These are phyloP conservation scores for Chymomyza fuscimana DNA, from an alignment of 2,888 invertebrate genomes.

Conservation along the genomic window DNA sequence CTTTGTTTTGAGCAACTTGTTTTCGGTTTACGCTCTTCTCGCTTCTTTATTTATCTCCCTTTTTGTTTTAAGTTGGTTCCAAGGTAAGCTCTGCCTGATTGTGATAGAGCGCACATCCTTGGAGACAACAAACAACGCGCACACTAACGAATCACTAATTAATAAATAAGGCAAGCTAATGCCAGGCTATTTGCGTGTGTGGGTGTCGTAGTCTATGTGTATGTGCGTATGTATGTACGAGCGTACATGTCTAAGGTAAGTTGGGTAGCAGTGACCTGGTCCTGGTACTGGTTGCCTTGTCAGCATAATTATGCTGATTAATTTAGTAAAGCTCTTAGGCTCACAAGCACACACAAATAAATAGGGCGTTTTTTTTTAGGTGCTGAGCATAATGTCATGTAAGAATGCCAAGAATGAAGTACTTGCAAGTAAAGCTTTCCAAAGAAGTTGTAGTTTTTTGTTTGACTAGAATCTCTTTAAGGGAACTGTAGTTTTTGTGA, in stretches of 20 bases:
- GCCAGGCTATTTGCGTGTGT: not conserved
- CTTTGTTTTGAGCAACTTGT: conserved; percentile 13
- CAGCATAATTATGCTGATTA: conserved; percentile 66
- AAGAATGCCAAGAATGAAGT: not conserved
- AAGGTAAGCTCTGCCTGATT: conserved; percentile 33
- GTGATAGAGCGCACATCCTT: not conserved
- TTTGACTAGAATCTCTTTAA: too few species aligned
- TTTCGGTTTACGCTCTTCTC: not conserved
- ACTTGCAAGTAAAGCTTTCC: not conserved
- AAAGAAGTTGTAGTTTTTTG: not conserved
- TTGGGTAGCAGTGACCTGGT: not conserved
- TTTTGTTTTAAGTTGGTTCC: conserved; percentile 14
- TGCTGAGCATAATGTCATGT: conserved; percentile 21
- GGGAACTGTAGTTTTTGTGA: too few species aligned
- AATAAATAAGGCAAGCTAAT: conserved; percentile 55
- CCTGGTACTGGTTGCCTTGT: conserved; percentile 40
- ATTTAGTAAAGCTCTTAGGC: conserved; percentile 52
- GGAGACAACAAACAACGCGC: conserved; percentile 31
- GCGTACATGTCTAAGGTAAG: not conserved
- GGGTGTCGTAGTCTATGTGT: not conserved
- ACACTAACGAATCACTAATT: conserved; percentile 64
- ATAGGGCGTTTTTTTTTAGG: conserved; percentile 29
- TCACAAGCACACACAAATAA: conserved; percentile 27
- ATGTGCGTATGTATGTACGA: too few species aligned
- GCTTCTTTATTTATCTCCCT: conserved; percentile 16